These are phyloP conservation scores for Anagyrus pseudococci DNA, from an alignment of 2,888 invertebrate genomes.

Conservation along the genomic window DNA sequence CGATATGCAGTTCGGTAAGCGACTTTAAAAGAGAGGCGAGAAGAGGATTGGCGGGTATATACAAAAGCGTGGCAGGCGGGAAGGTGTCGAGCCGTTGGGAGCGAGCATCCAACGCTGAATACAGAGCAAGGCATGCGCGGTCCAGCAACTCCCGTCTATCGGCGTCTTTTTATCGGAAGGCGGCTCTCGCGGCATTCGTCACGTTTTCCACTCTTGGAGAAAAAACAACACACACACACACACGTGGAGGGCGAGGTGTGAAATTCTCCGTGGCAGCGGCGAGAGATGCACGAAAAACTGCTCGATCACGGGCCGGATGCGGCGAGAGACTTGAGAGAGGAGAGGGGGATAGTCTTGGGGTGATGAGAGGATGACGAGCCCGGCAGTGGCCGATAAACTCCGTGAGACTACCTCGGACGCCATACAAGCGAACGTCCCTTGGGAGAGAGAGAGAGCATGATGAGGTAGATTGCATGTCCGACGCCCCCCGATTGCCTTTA, in stretches of 20 bases:
- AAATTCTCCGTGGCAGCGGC: conserved; percentile 40
- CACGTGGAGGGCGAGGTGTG: conserved; percentile 46
- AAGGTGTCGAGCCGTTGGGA: too few species aligned
- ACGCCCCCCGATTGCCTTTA: too few species aligned
- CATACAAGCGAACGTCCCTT: too few species aligned
- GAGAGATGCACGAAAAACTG: conserved; percentile 39
- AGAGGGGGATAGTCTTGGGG: conserved; percentile 14
- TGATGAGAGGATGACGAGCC: conserved; percentile 13
- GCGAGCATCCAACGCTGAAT: too few species aligned
- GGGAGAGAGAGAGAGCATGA: too few species aligned
- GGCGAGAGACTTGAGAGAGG: conserved; percentile 13
- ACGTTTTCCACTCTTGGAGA: conserved; percentile 48
- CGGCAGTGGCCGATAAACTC: too few species aligned
- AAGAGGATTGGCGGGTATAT: too few species aligned
- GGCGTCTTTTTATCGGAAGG: conserved; percentile 5
- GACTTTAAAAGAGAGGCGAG: too few species aligned
- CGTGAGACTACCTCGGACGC: too few species aligned
- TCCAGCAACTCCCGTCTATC: conserved; percentile 1
- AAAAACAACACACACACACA: conserved; percentile 46
- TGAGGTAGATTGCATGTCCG: too few species aligned
- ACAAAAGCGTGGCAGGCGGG: too few species aligned
- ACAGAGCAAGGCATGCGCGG: conserved; percentile 36
- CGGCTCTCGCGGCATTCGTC: conserved; percentile 49
- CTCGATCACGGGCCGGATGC: conserved; percentile 37
- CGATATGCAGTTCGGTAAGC: too few species aligned